Conservation (phyloP, 2,888 invertebrate species). For the Luperina nickerlii region DNA sequence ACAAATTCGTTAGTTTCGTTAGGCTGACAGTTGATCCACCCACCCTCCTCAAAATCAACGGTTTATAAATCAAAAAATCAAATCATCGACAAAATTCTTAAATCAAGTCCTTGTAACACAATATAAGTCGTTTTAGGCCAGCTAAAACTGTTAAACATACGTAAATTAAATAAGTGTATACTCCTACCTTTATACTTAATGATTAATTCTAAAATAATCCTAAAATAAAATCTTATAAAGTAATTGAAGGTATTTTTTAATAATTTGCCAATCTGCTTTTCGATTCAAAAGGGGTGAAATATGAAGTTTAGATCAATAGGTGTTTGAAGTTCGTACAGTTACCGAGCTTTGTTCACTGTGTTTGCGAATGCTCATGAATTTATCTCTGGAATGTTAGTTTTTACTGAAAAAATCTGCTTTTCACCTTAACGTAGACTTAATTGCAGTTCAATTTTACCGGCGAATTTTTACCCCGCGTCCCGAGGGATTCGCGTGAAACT, state of each 20-base stretch:
- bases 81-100: background rate
- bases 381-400: background rate
- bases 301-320: background rate
- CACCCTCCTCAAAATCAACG: slow-evolving; percentile 8
- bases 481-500: slow-evolving; percentile 8
- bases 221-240: background rate
- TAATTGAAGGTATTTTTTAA: background rate
- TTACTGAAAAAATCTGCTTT: background rate
- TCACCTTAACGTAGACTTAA: background rate
- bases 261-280: slow-evolving; percentile 19
- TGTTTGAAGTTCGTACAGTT: background rate
- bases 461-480: background rate
- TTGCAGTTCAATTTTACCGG: background rate
- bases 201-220: slow-evolving; percentile 13
- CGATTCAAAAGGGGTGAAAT: background rate
- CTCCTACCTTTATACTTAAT: background rate
- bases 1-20: background rate
- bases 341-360: background rate
- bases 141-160: slow-evolving; percentile 68
- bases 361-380: background rate
- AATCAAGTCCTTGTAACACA: slow-evolving; percentile 25
- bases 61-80: background rate
- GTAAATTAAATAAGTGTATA: slow-evolving; percentile 16
- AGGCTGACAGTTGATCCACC: slow-evolving; percentile 7
- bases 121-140: slow-evolving; percentile 68